Conservation (phyloP, 1,140 invertebrate species). For the Atopsyche davidsoni region DNA sequence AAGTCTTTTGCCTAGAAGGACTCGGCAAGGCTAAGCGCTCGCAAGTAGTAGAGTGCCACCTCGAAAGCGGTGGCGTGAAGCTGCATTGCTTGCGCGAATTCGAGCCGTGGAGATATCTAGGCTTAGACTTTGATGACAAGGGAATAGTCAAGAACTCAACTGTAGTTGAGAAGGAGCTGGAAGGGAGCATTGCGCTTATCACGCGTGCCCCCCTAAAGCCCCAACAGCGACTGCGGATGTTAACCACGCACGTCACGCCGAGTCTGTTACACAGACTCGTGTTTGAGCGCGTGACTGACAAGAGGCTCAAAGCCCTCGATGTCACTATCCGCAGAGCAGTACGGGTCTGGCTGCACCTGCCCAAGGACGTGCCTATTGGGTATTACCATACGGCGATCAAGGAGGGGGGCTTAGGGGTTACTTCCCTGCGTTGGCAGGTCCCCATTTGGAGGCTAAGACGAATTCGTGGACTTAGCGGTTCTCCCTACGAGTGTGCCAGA, state of each 20-base stretch:
- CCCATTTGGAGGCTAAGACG: conserved; percentile 22
- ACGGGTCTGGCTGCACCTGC: conserved; percentile 33
- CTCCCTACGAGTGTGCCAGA: conserved; percentile 19
- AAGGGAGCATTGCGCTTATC: not conserved
- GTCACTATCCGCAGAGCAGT: conserved; percentile 27
- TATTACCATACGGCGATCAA: conserved; percentile 34
- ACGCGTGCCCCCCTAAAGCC: conserved; percentile 34
- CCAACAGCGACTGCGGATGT: conserved; percentile 33
- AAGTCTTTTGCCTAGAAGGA: conserved; percentile 31
- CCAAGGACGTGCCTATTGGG: conserved; percentile 31
- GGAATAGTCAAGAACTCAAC: conserved; percentile 13
- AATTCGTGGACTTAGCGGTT: conserved; percentile 18
- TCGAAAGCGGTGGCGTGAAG: not conserved
- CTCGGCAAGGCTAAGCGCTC: conserved; percentile 31
- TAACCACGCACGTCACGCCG: conserved; percentile 32
- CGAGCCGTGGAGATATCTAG: conserved; percentile 34
- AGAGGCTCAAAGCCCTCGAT: conserved; percentile 32
- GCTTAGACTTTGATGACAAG: conserved; percentile 29
- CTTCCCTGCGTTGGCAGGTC: conserved; percentile 16
- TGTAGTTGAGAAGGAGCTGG: not conserved
- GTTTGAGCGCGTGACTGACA: conserved; percentile 28
- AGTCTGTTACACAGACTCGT: conserved; percentile 31
- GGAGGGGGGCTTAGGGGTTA: conserved; percentile 34
- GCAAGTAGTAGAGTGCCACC: conserved; percentile 23
- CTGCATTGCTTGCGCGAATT: conserved; percentile 14